Evolutionary conservation across 2,888 invertebrate genomes (phyloP), one percentile per base, ranked within the genome.

Genomic region (Drosophila nr. perissopoda): DNA sequence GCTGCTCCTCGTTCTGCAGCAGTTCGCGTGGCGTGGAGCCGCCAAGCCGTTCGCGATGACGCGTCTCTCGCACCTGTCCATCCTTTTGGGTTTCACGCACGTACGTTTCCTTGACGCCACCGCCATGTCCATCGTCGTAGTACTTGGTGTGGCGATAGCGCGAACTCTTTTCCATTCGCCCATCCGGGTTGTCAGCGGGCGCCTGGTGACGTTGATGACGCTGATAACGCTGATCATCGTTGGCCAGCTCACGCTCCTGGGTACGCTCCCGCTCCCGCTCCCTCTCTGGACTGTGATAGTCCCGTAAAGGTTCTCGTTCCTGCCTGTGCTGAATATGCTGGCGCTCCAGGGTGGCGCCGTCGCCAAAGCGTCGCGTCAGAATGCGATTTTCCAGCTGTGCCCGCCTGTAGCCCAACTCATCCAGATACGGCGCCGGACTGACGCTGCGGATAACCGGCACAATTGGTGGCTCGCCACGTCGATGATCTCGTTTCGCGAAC

Each of bases 341-440:
- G 79, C 94, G 93, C 91, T 95, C 93, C 82, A 89, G 18, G 0
- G 88, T 90, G 56, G 83, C 87, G 0, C 73, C 76, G 21, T 92
- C 90, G 92, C 92, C 79, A 93, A 91, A 91, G 4, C 92, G 89
- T 54, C 96, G 94, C 36, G 95, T 95, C 68, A 96, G 95, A 56
- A 97, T 95, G 70, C 97, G 94, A 0, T 97, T 97, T 91, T 97
- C 97, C 21, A 97, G 93, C 45, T 96, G 94, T 73, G 96, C 96
- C 21, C 97, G 94, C 59, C 97, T 94, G 36, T 96, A 95, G 87
- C 96, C 96, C 67, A 97, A 91, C 87, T 93, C 93, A 56, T 91
- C 91, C 31, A 87, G 95, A 27, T 95, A 94, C 76, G 82, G 84
- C 4, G 92, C 78, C 25, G 94, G 93, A 76, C 94, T 95, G 49